Evolutionary conservation across 2,888 invertebrate genomes (phyloP), one percentile per base, ranked within the genome.

Genomic region (Dione juno): DNA sequence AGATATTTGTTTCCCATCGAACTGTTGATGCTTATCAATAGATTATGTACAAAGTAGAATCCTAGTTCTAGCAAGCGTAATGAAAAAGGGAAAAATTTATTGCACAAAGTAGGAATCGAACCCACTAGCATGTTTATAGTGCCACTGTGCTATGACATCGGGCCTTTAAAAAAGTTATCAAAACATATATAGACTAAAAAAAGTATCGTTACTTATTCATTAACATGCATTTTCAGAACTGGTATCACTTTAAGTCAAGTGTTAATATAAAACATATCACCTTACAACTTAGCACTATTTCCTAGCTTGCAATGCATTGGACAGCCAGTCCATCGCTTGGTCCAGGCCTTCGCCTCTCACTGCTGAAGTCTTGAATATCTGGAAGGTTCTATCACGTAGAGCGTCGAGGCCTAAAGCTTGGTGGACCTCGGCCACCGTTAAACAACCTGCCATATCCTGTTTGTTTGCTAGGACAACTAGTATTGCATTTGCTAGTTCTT

Each of bases 311-410:
- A 98, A 91, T 67, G 98, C 97, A 84, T 97, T 98, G 74, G 97
- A 97, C 77, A 98, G 95, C 99, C 99, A 99, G 89, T 99, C 99
- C 99, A 99, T 99, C 73, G 99, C 99, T 91, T 98, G 98, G 88
- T 99, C 99, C 64, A 99, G 94, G 0, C 99, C 99, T 90, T 99
- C 99, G 37, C 99, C 99, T 89, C 99, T 98, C 77, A 98, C 97
- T 58, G 99, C 99, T 0, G 99, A 99, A 2, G 99, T 99, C 94
- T 99, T 99, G 92, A 99, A 99, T 84, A 99, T 99, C 95, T 99
- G 99, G 94, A 99, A 99, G 84, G 99, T 99, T 84, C 99, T 95
- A 92, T 98, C 98, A 89, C 99, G 98, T 68, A 99, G 94, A 14
- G 97, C 97, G 80, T 99, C 98, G 80, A 99, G 94, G 14, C 99